Evolutionary conservation across 2,113 vertebrate species (phyloP).

Genomic region (Carassius auratus): DNA sequence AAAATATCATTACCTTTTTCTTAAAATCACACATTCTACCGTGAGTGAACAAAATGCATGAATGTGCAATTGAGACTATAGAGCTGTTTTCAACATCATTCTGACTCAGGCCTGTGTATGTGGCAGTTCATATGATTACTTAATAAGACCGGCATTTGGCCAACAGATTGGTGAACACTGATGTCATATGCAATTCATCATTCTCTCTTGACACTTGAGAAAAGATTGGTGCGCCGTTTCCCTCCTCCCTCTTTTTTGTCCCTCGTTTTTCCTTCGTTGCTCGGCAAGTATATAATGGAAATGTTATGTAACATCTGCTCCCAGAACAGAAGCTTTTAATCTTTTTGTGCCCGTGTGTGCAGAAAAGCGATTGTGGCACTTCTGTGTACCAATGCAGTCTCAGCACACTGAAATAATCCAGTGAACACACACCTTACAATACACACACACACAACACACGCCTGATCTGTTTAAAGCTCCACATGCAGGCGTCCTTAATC

Average conservation of each 20-base stretch:
- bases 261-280: not conserved
- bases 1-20: not conserved
- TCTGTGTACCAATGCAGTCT: constrained; percentile 2
- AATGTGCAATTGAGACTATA: not conserved
- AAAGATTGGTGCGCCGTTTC: not conserved
- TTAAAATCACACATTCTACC: not conserved
- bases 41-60: not conserved
- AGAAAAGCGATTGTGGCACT: constrained; percentile 11
- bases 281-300: constrained; percentile 2
- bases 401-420: constrained; percentile 5
- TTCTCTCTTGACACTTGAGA: not conserved
- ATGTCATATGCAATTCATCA: constrained; percentile 16
- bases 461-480: constrained; percentile 28
- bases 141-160: not conserved
- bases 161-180: constrained; percentile 20
- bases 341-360: constrained; percentile 21
- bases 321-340: constrained; percentile 28
- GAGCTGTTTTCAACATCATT: not conserved
- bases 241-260: constrained; percentile 3
- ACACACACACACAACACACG: not conserved
- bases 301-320: constrained; percentile 6
- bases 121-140: constrained; percentile 1
- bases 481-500: constrained; percentile 6
- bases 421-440: not conserved
- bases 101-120: not conserved